These are phyloP conservation scores for Pantala flavescens DNA, from an alignment of 1,140 invertebrate species.

Conservation along the genomic window DNA sequence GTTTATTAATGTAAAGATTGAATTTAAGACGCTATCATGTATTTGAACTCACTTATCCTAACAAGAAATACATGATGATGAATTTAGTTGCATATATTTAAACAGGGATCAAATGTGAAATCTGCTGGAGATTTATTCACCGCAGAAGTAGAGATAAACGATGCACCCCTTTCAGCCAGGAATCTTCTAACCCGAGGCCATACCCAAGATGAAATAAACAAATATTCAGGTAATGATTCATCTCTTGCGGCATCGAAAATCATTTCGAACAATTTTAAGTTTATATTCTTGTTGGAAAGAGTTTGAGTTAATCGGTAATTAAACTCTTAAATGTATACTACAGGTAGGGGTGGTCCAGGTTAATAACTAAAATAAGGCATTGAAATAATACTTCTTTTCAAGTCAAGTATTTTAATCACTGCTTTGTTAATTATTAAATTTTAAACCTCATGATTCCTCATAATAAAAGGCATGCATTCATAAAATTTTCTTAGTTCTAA, in stretches of 20 bases:
- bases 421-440: too few relatives aligned
- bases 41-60: too few relatives aligned
- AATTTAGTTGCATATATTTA: background rate
- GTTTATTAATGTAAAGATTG: too few relatives aligned
- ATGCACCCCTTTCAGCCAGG: constrained; percentile 47
- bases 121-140: constrained; percentile 38
- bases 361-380: too few relatives aligned
- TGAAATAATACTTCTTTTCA: too few relatives aligned
- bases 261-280: constrained; percentile 7
- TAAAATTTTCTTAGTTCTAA: too few relatives aligned
- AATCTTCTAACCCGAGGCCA: constrained; percentile 50
- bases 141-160: constrained; percentile 53
- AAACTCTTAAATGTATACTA: background rate
- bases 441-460: too few relatives aligned
- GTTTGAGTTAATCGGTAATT: background rate
- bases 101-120: constrained; percentile 20
- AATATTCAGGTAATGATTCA: constrained; percentile 32
- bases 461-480: too few relatives aligned
- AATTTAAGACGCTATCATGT: too few relatives aligned
- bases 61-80: background rate
- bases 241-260: background rate
- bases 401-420: too few relatives aligned
- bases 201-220: constrained; percentile 50
- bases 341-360: background rate
- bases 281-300: background rate